These are phyloP conservation scores for Poeciliopsis infans DNA, from an alignment of 2,797 vertebrate genomes.

Conservation along the genomic window DNA sequence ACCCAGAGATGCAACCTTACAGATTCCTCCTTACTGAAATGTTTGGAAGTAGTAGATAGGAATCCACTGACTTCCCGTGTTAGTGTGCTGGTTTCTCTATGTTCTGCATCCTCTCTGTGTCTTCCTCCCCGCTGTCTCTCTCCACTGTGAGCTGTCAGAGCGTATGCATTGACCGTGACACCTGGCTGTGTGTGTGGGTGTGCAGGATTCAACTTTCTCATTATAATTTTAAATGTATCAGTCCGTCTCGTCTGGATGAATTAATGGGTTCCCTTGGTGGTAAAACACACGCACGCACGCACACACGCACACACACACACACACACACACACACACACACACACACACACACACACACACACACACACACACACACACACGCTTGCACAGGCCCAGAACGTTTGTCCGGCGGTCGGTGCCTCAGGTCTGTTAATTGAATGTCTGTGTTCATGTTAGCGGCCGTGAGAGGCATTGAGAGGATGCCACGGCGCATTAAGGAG, in stretches of 20 bases:
- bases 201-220: slow-evolving; percentile 47
- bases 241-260: slow-evolving; percentile 60
- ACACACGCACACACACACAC: slow-evolving; percentile 6
- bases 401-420: slow-evolving; percentile 46
- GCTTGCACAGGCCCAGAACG: slow-evolving; percentile 28
- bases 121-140: slow-evolving; percentile 1
- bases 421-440: slow-evolving; percentile 67
- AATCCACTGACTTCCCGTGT: slow-evolving; percentile 3
- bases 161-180: slow-evolving; percentile 17
- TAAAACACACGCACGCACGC: slow-evolving; percentile 28
- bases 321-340: too few species aligned
- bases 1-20: not conserved
- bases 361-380: slow-evolving; percentile 12
- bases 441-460: slow-evolving; percentile 64
- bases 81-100: not conserved
- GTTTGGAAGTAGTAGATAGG: not conserved
- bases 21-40: not conserved
- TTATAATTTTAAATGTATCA: slow-evolving; percentile 60
- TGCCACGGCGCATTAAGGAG: slow-evolving; percentile 65
- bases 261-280: slow-evolving; percentile 60
- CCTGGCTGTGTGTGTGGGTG: slow-evolving; percentile 14
- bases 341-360: slow-evolving; percentile 15
- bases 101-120: not conserved
- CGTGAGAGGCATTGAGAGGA: slow-evolving; percentile 62
- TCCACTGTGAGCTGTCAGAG: slow-evolving; percentile 38